A percentile compares a stretch with the other conserved stretches of the same genome.
Conservation (phyloP, 2,888 invertebrate genomes). For the Tenthredo notha region DNA sequence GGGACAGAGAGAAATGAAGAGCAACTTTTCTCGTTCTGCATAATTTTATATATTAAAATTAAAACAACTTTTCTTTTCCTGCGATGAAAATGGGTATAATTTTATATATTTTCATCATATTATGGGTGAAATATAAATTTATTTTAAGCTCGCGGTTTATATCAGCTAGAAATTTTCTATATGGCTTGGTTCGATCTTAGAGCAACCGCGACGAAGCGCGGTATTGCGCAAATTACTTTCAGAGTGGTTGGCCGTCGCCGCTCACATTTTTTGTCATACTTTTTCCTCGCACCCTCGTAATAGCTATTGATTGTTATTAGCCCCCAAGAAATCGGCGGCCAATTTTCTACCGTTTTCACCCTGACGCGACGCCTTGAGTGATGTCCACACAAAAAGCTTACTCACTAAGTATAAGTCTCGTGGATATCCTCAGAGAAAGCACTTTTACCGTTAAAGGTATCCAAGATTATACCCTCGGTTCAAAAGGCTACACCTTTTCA, state of each 20-base stretch:
- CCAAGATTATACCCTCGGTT: neutral
- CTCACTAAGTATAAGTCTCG: conserved; percentile 6
- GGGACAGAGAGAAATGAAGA: neutral
- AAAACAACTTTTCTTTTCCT: neutral
- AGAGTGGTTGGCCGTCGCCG: conserved; percentile 62
- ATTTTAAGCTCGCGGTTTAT: neutral
- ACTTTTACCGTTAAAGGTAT: conserved; percentile 7
- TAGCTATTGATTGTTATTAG: conserved; percentile 65
- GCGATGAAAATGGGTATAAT: neutral
- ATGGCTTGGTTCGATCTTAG: conserved; percentile 1
- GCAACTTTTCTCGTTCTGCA: neutral
- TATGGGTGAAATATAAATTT: neutral
- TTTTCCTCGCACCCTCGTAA: conserved; percentile 58
- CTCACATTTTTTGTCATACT: conserved; percentile 31
- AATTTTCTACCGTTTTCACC: conserved; percentile 57
- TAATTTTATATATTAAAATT: neutral
- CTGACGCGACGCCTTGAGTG: conserved; percentile 57
- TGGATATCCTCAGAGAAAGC: neutral
- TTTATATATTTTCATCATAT: neutral
- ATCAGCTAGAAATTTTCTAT: neutral
- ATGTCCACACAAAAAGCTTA: conserved; percentile 36
- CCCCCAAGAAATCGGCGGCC: conserved; percentile 54
- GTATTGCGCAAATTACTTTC: conserved; percentile 69
- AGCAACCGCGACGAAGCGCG: conserved; percentile 54
- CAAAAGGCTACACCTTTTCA: conserved; percentile 1